A percentile compares a stretch with the other conserved stretches of the same genome.
Conservation (phyloP, 1,140 invertebrate genomes). For the Chlorops oryzae region DNA sequence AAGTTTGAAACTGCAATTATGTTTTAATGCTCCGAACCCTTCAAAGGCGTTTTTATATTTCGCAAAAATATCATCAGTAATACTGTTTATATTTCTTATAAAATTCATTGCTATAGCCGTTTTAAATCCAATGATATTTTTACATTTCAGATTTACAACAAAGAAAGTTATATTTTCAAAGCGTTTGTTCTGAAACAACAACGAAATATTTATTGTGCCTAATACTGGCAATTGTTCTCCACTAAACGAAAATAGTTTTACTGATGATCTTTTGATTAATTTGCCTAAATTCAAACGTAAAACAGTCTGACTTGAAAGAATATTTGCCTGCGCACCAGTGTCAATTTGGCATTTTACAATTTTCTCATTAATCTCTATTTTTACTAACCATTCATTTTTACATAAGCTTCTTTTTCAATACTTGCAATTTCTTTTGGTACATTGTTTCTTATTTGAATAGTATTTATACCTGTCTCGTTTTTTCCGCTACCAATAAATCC, state of each 20-base stretch:
- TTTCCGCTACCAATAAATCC: not conserved
- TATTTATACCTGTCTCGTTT: too few relatives aligned
- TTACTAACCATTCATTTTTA: not conserved
- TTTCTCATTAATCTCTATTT: constrained; percentile 7
- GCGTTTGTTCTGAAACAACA: constrained; percentile 9
- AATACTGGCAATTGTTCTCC: constrained; percentile 12
- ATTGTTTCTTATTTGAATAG: too few relatives aligned
- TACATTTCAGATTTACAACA: constrained; percentile 11
- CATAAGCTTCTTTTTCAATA: too few relatives aligned
- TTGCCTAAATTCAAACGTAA: constrained; percentile 4
- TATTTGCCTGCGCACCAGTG: constrained; percentile 9
- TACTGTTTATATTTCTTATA: constrained; percentile 3
- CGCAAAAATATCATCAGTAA: constrained; percentile 3
- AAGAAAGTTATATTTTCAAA: constrained; percentile 8
- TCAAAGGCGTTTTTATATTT: constrained; percentile 4
- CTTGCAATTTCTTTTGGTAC: too few relatives aligned
- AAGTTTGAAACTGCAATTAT: constrained; percentile 19
- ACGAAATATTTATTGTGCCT: constrained; percentile 4
- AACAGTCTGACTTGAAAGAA: constrained; percentile 4
- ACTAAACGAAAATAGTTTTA: constrained; percentile 15
- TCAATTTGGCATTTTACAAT: constrained; percentile 15
- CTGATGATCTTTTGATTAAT: not conserved
- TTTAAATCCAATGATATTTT: constrained; percentile 9
- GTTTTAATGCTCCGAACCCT: constrained; percentile 9
- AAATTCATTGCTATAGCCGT: constrained; percentile 4